Evolutionary conservation across 2,797 vertebrate genomes (phyloP).

Genomic region (Chrysolophus pictus): DNA sequence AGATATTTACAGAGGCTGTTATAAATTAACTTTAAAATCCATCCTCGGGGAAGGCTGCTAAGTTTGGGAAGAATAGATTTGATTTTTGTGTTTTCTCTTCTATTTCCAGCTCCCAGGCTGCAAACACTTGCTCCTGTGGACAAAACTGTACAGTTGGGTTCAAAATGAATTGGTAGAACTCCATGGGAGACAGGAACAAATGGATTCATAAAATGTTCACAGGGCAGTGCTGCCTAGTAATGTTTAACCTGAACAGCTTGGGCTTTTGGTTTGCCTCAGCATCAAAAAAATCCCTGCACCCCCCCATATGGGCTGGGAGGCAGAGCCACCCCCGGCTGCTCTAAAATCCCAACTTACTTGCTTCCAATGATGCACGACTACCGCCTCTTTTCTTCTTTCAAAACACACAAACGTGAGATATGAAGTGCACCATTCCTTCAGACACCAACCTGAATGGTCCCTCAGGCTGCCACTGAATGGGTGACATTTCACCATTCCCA

Average conservation of each 20-base stretch:
- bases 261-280: slow-evolving; percentile 42
- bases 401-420: not conserved
- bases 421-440: not conserved
- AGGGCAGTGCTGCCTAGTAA: not conserved
- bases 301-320: not conserved
- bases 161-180: slow-evolving; percentile 29
- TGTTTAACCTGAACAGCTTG: slow-evolving; percentile 35
- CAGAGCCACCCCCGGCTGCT: not conserved
- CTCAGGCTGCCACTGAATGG: not conserved
- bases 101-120: not conserved
- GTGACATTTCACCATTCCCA: not conserved
- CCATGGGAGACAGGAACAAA: slow-evolving; percentile 25
- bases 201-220: slow-evolving; percentile 15
- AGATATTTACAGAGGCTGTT: slow-evolving; percentile 49
- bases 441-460: not conserved
- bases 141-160: not conserved
- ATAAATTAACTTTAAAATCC: slow-evolving; percentile 57
- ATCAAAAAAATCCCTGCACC: not conserved
- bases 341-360: not conserved
- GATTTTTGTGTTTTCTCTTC: not conserved
- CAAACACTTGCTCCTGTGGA: not conserved
- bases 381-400: not conserved
- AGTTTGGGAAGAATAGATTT: not conserved
- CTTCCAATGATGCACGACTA: not conserved
- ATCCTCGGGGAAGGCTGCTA: not conserved